phyloP scores from a whole-genome alignment of 2,113 vertebrate genomes.

The Rattus rattus region DNA sequence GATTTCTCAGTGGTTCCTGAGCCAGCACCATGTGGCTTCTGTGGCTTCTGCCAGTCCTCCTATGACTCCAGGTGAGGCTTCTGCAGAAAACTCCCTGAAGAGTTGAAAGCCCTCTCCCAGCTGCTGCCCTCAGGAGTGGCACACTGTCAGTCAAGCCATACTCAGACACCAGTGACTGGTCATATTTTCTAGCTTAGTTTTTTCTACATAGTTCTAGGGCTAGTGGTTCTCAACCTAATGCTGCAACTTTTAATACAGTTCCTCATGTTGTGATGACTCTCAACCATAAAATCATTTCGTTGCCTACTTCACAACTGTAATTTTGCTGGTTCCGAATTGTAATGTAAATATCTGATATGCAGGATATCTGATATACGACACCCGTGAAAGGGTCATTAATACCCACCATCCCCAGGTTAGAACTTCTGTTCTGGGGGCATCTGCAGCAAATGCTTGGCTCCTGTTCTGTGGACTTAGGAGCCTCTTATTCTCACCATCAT shows the following conservation, averaged over 20 bases:
- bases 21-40: background rate
- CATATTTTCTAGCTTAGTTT: background rate
- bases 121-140: background rate
- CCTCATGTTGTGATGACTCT: background rate
- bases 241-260: background rate
- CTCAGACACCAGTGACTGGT: background rate
- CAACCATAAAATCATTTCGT: background rate
- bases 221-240: background rate
- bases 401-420: background rate
- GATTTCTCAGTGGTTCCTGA: constrained; percentile 19
- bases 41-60: background rate
- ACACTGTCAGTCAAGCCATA: background rate
- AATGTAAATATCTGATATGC: background rate
- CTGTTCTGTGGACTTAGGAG: background rate
- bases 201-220: background rate
- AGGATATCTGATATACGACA: background rate
- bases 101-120: background rate
- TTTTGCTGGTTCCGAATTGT: background rate
- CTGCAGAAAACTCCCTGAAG: background rate
- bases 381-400: background rate
- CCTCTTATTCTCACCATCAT: background rate
- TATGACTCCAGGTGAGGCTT: background rate
- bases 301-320: background rate
- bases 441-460: constrained; percentile 21
- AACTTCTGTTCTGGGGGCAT: background rate